A percentile compares a stretch with the other conserved stretches of the same genome.
Evolutionary conservation across 1,140 invertebrate genomes (phyloP).

Genomic region (Brachionus rotundiformis): DNA sequence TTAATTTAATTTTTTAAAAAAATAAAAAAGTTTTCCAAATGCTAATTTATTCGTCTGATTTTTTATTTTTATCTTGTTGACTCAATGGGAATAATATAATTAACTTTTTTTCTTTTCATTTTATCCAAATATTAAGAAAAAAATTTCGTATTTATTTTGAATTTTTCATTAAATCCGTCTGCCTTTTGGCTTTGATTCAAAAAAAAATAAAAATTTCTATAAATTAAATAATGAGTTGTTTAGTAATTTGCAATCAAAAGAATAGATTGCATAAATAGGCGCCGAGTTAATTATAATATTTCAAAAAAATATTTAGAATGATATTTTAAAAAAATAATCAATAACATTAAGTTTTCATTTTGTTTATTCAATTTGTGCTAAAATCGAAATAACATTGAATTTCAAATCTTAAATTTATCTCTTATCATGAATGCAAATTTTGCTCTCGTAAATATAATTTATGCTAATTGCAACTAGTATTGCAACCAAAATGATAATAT

Average conservation of each 20-base stretch:
- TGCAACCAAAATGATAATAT: conserved; percentile 32
- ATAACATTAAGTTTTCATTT: not conserved
- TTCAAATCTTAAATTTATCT: conserved; percentile 1
- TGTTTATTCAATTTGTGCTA: conserved; percentile 1
- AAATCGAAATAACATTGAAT: conserved; percentile 16
- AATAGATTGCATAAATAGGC: conserved; percentile 12
- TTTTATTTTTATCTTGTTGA: conserved; percentile 20
- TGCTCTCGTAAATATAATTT: conserved; percentile 3
- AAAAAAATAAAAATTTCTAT: conserved; percentile 10
- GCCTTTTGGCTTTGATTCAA: conserved; percentile 29
- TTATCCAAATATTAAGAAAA: not conserved
- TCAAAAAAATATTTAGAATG: conserved; percentile 11
- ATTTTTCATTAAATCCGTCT: not conserved
- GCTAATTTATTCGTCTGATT: conserved; percentile 18
- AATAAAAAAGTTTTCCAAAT: conserved; percentile 4
- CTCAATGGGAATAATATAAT: not conserved
- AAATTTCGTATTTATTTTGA: conserved; percentile 13
- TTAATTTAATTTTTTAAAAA: not conserved
- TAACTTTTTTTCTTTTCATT: too few relatives aligned
- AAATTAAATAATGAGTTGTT: conserved; percentile 22
- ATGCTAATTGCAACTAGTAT: conserved; percentile 16
- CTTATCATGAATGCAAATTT: not conserved
- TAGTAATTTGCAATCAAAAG: not conserved
- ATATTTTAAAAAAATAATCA: not conserved
- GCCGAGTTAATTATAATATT: not conserved